phyloP scores from a whole-genome alignment of 2,797 vertebrate species.

The Chanos chanos region DNA sequence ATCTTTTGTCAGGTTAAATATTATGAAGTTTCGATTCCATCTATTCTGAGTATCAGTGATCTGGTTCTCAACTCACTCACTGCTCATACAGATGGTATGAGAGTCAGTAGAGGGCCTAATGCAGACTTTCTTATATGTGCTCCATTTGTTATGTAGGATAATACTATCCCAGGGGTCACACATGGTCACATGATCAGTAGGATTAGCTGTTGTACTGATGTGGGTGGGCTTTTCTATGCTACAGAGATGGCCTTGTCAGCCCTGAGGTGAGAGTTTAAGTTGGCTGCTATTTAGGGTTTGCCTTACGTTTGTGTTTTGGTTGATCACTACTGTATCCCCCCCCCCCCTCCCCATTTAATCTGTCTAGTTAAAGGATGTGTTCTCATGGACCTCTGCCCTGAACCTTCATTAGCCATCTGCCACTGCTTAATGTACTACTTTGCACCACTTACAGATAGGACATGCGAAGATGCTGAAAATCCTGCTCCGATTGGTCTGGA shows the following conservation, averaged over 20 bases:
- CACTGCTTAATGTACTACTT: conserved; percentile 34
- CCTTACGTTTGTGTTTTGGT: conserved; percentile 7
- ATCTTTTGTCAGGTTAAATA: no score
- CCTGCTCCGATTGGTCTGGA: conserved; percentile 37
- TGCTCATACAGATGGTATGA: no score
- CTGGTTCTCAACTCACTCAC: no score
- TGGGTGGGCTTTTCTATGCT: background rate
- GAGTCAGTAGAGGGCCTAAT: no score
- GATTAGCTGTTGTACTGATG: background rate
- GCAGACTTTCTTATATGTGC: no score
- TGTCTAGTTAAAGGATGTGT: conserved; percentile 19
- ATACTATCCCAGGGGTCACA: no score
- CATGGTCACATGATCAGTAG: background rate
- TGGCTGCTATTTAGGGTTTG: conserved; percentile 1
- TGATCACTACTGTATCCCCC: conserved; percentile 1
- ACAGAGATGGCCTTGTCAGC: background rate
- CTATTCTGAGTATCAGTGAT: no score
- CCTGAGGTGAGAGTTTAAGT: background rate
- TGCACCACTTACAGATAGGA: background rate
- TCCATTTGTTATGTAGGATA: no score
- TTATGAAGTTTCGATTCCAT: no score
- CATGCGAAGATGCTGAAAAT: background rate
- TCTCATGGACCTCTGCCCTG: conserved; percentile 1
- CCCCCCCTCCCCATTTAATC: conserved; percentile 15
- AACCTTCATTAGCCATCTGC: conserved; percentile 46